These are phyloP conservation scores for Gnathonemus longibarbis DNA, from an alignment of 2,113 vertebrate genomes.

Conservation along the genomic window DNA sequence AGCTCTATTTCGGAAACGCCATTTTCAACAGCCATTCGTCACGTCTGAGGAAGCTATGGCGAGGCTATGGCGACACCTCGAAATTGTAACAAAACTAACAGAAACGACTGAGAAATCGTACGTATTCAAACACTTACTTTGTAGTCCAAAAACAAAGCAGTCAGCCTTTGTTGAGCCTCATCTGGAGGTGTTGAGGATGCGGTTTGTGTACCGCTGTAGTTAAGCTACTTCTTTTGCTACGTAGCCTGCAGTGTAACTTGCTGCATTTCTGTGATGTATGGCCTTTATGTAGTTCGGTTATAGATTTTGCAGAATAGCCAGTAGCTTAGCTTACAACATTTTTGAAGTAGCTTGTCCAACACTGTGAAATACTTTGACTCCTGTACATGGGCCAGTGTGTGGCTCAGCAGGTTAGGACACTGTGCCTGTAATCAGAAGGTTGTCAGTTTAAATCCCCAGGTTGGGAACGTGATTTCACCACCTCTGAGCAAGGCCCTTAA, in stretches of 20 bases:
- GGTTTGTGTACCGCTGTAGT: background rate
- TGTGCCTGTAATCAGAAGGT: background rate
- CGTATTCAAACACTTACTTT: background rate
- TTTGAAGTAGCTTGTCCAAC: background rate
- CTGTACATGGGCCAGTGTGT: background rate
- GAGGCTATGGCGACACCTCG: background rate
- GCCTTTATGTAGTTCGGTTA: background rate
- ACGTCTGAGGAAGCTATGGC: background rate
- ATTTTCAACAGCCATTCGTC: background rate
- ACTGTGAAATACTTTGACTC: background rate
- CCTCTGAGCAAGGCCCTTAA: background rate
- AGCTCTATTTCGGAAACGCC: background rate
- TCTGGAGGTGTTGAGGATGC: background rate
- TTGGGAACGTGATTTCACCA: background rate
- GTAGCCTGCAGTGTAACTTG: background rate
- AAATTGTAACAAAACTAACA: background rate
- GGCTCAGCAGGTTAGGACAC: background rate
- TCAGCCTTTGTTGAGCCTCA: background rate
- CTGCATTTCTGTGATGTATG: background rate
- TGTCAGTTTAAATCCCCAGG: background rate
- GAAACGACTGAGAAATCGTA: background rate
- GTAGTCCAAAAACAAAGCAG: background rate
- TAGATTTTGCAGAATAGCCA: background rate
- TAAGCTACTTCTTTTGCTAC: background rate
- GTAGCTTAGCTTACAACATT: background rate